Conservation (phyloP, 2,888 invertebrate genomes). For the Cinara cedri region DNA sequence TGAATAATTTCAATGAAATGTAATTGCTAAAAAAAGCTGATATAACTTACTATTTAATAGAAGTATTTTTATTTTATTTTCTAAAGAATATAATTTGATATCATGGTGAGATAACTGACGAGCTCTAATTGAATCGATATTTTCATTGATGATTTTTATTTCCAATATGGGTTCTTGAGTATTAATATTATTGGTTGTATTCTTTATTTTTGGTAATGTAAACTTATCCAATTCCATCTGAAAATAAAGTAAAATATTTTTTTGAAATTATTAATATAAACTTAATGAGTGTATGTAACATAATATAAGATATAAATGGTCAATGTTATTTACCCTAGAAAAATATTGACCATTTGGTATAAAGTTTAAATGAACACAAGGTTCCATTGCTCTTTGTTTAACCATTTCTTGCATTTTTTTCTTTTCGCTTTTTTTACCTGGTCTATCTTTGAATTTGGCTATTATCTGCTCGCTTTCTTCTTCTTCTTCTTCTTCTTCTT, state of each 20-base stretch:
- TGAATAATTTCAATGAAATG: neutral
- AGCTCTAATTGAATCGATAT: conserved; percentile 35
- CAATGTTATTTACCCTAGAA: conserved; percentile 35
- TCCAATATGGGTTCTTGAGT: neutral
- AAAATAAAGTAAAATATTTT: no score
- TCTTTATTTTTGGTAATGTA: conserved; percentile 12
- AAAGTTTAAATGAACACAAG: conserved; percentile 47
- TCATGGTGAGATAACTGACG: conserved; percentile 29
- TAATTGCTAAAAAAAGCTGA: neutral
- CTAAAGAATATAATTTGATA: conserved; percentile 41
- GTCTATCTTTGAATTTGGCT: conserved; percentile 51
- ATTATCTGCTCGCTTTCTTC: conserved; percentile 54
- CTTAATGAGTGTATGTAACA: neutral
- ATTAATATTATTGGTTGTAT: neutral
- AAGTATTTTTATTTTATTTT: conserved; percentile 49
- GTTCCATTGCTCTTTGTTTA: conserved; percentile 51
- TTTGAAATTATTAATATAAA: neutral
- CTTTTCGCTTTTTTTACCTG: conserved; percentile 50
- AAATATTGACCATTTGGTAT: conserved; percentile 45
- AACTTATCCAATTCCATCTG: conserved; percentile 38
- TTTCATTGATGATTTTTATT: conserved; percentile 16
- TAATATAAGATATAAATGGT: neutral
- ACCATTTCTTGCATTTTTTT: conserved; percentile 55
- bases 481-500: conserved; percentile 37
- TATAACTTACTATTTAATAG: conserved; percentile 46